A percentile compares a stretch with the other conserved stretches of the same genome.
phyloP scores from a whole-genome alignment of 1,140 invertebrate species.

The Achatina immaculata region DNA sequence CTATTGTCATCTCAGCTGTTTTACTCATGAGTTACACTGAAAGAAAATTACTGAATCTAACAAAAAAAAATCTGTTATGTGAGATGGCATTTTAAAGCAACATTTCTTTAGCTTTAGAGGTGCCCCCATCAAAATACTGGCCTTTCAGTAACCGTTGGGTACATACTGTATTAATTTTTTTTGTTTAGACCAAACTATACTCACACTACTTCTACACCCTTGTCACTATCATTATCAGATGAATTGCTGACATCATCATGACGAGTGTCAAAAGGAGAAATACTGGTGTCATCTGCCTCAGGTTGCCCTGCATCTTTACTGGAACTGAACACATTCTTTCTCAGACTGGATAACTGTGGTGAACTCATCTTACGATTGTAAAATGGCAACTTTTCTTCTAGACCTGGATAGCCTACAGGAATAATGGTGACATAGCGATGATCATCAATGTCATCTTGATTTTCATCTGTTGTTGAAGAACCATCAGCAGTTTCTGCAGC shows the following conservation, averaged over 20 bases:
- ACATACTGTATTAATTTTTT: too few relatives aligned
- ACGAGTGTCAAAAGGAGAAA: background rate
- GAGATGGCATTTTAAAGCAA: too few relatives aligned
- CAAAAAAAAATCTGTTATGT: too few relatives aligned
- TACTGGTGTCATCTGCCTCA: background rate
- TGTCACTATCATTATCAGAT: conserved; percentile 4
- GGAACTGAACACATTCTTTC: conserved; percentile 9
- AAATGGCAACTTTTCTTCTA: conserved; percentile 24
- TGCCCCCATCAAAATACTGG: too few relatives aligned
- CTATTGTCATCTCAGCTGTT: too few relatives aligned
- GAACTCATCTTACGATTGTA: conserved; percentile 38
- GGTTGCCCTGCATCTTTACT: background rate
- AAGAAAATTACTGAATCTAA: too few relatives aligned
- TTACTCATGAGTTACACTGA: too few relatives aligned
- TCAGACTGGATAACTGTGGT: conserved; percentile 35
- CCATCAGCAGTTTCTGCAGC: background rate
- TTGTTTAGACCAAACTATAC: background rate
- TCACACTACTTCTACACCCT: background rate
- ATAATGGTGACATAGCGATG: conserved; percentile 46
- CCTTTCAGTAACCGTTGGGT: too few relatives aligned
- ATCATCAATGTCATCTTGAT: conserved; percentile 5
- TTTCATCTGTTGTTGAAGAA: background rate
- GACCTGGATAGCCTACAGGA: conserved; percentile 45
- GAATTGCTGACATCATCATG: background rate
- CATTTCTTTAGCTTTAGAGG: too few relatives aligned